Evolutionary conservation across 2,888 invertebrate genomes (phyloP).

Genomic region (Tetanocera ferruginea): DNA sequence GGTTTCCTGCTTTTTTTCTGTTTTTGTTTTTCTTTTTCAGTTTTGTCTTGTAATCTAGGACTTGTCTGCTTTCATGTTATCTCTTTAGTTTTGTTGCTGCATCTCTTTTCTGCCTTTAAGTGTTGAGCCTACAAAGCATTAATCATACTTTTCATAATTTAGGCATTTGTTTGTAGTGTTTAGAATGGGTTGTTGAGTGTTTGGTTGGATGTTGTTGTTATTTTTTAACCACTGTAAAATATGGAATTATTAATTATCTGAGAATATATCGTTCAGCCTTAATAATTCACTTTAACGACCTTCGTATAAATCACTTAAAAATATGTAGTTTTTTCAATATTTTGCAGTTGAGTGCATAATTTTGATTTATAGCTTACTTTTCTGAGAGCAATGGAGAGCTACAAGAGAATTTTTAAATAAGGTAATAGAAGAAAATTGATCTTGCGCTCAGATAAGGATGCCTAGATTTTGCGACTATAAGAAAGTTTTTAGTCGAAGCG

Average conservation of each 20-base stretch:
- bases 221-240: slow-evolving; percentile 19
- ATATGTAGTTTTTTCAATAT: background rate
- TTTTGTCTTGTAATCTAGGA: background rate
- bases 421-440: no score
- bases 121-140: background rate
- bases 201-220: background rate
- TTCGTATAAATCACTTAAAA: slow-evolving; percentile 23
- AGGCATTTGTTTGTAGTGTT: background rate
- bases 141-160: slow-evolving; percentile 32
- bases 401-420: background rate
- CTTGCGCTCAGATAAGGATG: no score
- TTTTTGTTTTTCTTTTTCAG: background rate
- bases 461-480: no score
- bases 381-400: background rate
- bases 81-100: background rate
- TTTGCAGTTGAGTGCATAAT: slow-evolving; percentile 14
- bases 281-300: slow-evolving; percentile 33
- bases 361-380: slow-evolving; percentile 30
- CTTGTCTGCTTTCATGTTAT: background rate
- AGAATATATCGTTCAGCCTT: slow-evolving; percentile 8
- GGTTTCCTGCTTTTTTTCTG: background rate
- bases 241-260: slow-evolving; percentile 7
- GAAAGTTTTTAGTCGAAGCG: no score
- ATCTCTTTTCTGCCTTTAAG: background rate
- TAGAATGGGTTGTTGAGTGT: background rate